Percentiles rank a stretch among this genome's conserved stretches.
Conservation (phyloP, 2,797 vertebrate genomes). For the Acanthurus leucopareius region DNA sequence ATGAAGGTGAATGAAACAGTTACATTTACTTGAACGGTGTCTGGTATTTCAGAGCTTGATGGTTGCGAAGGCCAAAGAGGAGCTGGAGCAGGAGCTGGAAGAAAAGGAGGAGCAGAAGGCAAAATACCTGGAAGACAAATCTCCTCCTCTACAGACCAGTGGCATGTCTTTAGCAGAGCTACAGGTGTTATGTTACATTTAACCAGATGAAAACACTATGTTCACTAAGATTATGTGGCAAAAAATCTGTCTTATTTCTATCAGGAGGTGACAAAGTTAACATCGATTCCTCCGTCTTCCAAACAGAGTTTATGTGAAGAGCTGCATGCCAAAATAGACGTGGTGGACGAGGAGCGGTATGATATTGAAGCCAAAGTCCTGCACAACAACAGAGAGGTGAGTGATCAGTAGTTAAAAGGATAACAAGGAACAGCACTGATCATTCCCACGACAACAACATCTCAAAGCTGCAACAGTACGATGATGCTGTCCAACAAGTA, state of each 20-base stretch:
- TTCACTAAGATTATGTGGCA: neutral
- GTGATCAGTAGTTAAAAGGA: neutral
- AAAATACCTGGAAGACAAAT: slow-evolving; percentile 90
- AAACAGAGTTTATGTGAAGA: slow-evolving; percentile 91
- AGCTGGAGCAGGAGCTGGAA: slow-evolving; percentile 91
- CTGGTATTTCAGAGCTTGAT: slow-evolving; percentile 90
- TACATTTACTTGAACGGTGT: neutral
- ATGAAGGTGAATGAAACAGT: neutral
- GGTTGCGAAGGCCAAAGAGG: slow-evolving; percentile 94
- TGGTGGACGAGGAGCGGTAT: slow-evolving; percentile 96
- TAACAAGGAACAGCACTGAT: neutral
- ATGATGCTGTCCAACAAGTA: neutral
- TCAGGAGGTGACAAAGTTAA: neutral
- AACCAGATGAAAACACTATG: neutral
- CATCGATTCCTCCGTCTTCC: neutral
- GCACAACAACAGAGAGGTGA: slow-evolving; percentile 94
- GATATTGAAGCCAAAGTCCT: slow-evolving; percentile 95
- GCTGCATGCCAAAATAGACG: slow-evolving; percentile 91
- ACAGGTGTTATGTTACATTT: slow-evolving; percentile 81
- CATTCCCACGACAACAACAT: neutral
- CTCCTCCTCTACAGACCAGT: slow-evolving; percentile 82
- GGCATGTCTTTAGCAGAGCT: slow-evolving; percentile 89
- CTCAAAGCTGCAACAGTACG: neutral
- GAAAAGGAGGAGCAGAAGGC: slow-evolving; percentile 92
- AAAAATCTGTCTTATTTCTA: neutral